Evolutionary conservation across 30 jellyfish, hydroid and myxozoan species (phyloP).

Genomic region (Chrysaora quinquecirrha): DNA sequence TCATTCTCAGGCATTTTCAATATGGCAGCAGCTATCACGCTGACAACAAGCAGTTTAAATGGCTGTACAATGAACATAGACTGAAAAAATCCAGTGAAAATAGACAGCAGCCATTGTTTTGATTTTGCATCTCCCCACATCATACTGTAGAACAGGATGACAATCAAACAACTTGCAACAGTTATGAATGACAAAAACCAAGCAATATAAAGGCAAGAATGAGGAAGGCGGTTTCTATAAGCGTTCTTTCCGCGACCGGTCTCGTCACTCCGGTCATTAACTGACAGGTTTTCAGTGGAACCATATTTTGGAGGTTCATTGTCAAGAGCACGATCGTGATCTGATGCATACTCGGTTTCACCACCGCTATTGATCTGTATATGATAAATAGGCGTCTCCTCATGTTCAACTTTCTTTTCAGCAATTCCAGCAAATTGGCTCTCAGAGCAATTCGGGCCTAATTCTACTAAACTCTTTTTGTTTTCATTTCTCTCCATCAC

Average conservation of each 20-base stretch:
- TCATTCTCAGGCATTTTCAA: conserved; percentile 54
- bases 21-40: conserved; percentile 67
- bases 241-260: background rate
- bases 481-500: background rate
- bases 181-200: conserved; percentile 59
- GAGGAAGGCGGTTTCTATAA: conserved; percentile 17
- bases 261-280: background rate
- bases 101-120: conserved; percentile 63
- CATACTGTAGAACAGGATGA: conserved; percentile 83
- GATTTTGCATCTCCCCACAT: conserved; percentile 88
- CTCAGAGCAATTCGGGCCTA: too few relatives aligned
- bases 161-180: conserved; percentile 34
- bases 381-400: background rate
- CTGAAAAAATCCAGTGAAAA: conserved; percentile 72
- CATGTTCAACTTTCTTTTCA: background rate
- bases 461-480: background rate
- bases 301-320: too few relatives aligned
- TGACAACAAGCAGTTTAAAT: conserved; percentile 56
- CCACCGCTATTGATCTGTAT: background rate
- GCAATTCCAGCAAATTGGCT: background rate
- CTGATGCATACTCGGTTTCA: background rate
- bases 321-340: background rate
- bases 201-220: conserved; percentile 43
- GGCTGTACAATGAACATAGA: conserved; percentile 81
- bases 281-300: too few relatives aligned